Evolutionary conservation across 2,797 vertebrate species (phyloP).

Genomic region (Remorina albescens): DNA sequence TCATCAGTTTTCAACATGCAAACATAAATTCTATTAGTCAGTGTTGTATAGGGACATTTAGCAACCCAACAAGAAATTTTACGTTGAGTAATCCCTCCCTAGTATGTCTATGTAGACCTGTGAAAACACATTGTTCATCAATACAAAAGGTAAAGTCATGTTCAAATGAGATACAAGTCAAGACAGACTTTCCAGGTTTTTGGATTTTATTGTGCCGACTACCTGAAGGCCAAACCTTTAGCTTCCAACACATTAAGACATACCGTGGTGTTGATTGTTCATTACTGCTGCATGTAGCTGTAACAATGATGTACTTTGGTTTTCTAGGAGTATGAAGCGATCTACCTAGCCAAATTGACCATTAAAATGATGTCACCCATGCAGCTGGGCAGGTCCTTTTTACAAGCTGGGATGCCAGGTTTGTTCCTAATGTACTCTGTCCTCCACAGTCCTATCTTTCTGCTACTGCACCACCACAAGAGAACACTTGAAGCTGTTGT

Average conservation of each 20-base stretch:
- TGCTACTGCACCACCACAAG: not conserved
- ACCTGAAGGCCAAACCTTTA: too few species aligned
- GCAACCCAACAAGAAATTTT: not conserved
- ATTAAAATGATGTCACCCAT: constrained; percentile 99
- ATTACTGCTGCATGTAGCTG: not conserved
- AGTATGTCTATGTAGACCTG: not conserved
- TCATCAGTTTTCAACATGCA: not conserved
- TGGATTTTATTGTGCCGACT: not conserved
- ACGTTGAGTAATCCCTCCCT: not conserved
- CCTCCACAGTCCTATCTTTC: not conserved
- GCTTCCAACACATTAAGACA: too few species aligned
- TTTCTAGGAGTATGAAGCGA: constrained; percentile 97
- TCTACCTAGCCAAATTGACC: constrained; percentile 97
- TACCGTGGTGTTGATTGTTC: not conserved
- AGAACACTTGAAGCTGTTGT: not conserved
- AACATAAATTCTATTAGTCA: not conserved
- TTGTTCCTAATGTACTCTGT: constrained; percentile 30
- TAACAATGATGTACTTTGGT: constrained; percentile 17
- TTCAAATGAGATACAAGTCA: not conserved
- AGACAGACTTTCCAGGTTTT: not conserved
- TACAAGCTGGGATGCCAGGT: constrained; percentile 94
- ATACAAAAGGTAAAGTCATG: not conserved
- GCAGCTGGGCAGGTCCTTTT: constrained; percentile 93
- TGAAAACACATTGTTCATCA: not conserved
- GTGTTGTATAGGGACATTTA: not conserved